A percentile compares a stretch with the other conserved stretches of the same genome.
These are phyloP conservation scores for Coecobrya sp. DNA, from an alignment of 2,888 invertebrate genomes.

Conservation along the genomic window DNA sequence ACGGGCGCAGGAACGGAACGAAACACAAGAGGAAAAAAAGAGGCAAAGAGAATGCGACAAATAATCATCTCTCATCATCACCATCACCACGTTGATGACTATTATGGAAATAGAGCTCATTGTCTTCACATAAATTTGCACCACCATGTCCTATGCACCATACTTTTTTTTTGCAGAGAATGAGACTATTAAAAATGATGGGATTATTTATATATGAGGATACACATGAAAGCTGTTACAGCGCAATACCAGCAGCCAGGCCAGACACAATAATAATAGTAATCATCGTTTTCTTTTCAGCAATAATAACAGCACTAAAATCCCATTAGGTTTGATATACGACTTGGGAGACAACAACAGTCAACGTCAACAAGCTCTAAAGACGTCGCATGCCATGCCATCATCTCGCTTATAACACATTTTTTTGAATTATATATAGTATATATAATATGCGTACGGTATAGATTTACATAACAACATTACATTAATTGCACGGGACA, in stretches of 20 bases:
- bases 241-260: neutral
- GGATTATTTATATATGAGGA: neutral
- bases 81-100: neutral
- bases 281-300: slow-evolving; percentile 25
- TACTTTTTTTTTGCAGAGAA: neutral
- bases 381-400: slow-evolving; percentile 41
- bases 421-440: neutral
- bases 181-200: slow-evolving; percentile 8
- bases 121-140: slow-evolving; percentile 60
- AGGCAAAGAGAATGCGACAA: slow-evolving; percentile 63
- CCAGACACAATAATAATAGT: slow-evolving; percentile 55
- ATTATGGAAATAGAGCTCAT: slow-evolving; percentile 38
- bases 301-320: slow-evolving; percentile 44
- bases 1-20: slow-evolving; percentile 49
- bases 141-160: neutral
- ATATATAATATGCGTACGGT: neutral
- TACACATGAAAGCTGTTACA: neutral
- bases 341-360: slow-evolving; percentile 62
- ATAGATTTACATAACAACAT: neutral
- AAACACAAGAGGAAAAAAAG: slow-evolving; percentile 8
- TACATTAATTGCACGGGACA: slow-evolving; percentile 25
- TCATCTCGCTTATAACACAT: neutral
- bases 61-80: slow-evolving; percentile 57
- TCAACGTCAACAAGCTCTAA: slow-evolving; percentile 59
- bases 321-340: slow-evolving; percentile 71